phyloP scores from a whole-genome alignment of 2,797 vertebrate species.

The Arnoldichthys spilopterus region DNA sequence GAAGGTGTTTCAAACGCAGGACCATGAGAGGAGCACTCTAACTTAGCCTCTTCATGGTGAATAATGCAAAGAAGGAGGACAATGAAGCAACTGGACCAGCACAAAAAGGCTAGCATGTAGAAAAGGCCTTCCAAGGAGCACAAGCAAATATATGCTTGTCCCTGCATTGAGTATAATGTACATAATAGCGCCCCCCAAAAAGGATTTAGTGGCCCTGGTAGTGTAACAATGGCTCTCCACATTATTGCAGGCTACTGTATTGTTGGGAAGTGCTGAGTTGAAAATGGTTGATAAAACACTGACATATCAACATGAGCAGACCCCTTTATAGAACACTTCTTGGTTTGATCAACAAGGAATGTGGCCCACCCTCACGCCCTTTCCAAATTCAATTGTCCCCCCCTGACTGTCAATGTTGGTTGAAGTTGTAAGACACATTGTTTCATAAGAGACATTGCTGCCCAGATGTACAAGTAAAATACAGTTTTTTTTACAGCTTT shows the following conservation, averaged over 20 bases:
- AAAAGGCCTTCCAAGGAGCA: conserved; percentile 30
- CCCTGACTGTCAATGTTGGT: no score
- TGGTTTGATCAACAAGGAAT: not conserved
- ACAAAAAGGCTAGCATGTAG: conserved; percentile 51
- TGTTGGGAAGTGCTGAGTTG: not conserved
- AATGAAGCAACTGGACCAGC: conserved; percentile 45
- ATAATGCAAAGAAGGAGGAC: conserved; percentile 47
- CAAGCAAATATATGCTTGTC: conserved; percentile 25
- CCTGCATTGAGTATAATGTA: conserved; percentile 20
- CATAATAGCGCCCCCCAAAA: not conserved
- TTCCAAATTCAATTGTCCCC: no score
- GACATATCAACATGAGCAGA: not conserved
- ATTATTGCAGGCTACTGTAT: not conserved
- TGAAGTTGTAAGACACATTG: no score
- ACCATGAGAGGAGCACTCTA: conserved; percentile 28
- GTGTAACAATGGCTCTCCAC: not conserved
- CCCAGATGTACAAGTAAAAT: no score
- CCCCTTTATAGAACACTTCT: not conserved
- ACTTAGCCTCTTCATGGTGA: conserved; percentile 32
- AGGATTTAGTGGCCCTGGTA: conserved; percentile 22
- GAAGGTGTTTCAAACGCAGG: conserved; percentile 36
- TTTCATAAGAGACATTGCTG: no score
- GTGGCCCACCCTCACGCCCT: no score
- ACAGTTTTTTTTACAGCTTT: no score
- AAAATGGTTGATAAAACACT: not conserved